phyloP scores from a whole-genome alignment of 1,140 invertebrate genomes.

The Gonioctena quinquepunctata region DNA sequence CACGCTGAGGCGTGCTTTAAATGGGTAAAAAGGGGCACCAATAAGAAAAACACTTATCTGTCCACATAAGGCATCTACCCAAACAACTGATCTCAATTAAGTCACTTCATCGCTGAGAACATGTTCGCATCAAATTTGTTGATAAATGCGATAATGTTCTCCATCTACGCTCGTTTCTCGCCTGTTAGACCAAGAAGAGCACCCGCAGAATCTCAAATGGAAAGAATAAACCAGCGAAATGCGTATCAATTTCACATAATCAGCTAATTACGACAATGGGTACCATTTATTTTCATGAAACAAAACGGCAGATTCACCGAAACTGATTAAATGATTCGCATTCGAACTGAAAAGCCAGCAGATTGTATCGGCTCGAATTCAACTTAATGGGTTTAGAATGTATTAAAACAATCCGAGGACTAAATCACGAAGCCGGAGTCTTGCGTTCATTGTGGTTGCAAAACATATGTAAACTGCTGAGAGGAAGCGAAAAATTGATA shows the following conservation, averaged over 20 bases:
- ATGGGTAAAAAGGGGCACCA: too few species aligned
- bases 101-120: too few species aligned
- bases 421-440: conserved; percentile 13
- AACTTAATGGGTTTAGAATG: conserved; percentile 17
- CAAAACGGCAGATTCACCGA: conserved; percentile 13
- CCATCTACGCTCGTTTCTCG: too few species aligned
- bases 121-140: too few species aligned
- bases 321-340: conserved; percentile 14
- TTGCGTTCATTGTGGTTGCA: conserved; percentile 5
- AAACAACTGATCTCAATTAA: too few species aligned
- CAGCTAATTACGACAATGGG: conserved; percentile 14
- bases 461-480: conserved; percentile 2
- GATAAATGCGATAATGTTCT: too few species aligned
- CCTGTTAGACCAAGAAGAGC: not conserved
- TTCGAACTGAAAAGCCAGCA: not conserved
- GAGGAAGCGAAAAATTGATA: not conserved
- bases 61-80: too few species aligned
- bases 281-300: conserved; percentile 19
- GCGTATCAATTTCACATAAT: not conserved
- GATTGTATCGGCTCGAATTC: conserved; percentile 8
- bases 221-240: not conserved
- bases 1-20: too few species aligned
- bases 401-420: conserved; percentile 17
- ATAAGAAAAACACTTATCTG: too few species aligned
- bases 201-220: not conserved